A percentile compares a stretch with the other conserved stretches of the same genome.
These are phyloP conservation scores for Icerya purchasi DNA, from an alignment of 2,888 invertebrate genomes.

Conservation along the genomic window DNA sequence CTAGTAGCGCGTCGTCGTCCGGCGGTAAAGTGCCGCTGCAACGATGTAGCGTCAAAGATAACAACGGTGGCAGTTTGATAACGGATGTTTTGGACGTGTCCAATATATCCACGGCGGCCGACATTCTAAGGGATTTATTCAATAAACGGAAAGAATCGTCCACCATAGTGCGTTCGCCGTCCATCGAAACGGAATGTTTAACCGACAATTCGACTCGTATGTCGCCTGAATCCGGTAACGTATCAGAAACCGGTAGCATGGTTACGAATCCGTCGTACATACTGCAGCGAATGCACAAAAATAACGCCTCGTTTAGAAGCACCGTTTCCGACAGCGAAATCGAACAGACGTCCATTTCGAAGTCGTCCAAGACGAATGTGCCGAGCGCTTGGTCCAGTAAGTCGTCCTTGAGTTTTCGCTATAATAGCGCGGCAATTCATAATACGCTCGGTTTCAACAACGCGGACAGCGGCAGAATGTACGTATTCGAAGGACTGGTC, in stretches of 20 bases:
- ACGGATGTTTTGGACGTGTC: neutral
- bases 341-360: constrained; percentile 26
- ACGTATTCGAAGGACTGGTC: constrained; percentile 56
- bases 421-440: constrained; percentile 64
- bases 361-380: constrained; percentile 38
- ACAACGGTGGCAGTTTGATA: neutral
- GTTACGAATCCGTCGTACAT: constrained; percentile 57
- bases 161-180: neutral
- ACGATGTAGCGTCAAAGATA: neutral
- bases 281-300: constrained; percentile 43
- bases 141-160: constrained; percentile 70
- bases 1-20: neutral
- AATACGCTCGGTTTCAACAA: constrained; percentile 62
- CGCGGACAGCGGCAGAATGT: constrained; percentile 58
- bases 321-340: constrained; percentile 88
- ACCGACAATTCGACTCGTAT: constrained; percentile 41
- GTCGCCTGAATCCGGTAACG: constrained; percentile 27
- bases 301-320: constrained; percentile 57
- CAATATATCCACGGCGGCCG: constrained; percentile 37
- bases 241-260: constrained; percentile 52
- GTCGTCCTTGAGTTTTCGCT: constrained; percentile 68
- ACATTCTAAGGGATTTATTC: constrained; percentile 83
- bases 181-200: constrained; percentile 17
- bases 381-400: constrained; percentile 84
- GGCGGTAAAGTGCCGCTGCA: neutral